These are phyloP conservation scores for Pegoplata infirma DNA, from an alignment of 2,888 invertebrate species.

Conservation along the genomic window DNA sequence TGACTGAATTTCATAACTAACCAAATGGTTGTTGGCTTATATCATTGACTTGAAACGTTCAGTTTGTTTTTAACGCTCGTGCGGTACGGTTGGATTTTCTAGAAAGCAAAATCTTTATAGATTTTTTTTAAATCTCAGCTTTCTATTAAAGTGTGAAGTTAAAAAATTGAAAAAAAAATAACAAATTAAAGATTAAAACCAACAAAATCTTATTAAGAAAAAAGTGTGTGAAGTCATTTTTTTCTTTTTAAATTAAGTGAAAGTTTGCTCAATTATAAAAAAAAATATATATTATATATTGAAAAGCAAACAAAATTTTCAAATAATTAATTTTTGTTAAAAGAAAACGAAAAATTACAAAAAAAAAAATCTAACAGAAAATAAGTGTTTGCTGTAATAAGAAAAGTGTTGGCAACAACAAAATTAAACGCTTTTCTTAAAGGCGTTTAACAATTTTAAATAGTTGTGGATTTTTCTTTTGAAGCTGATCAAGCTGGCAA, in stretches of 20 bases:
- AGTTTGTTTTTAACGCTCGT: constrained; percentile 61
- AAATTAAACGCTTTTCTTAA: constrained; percentile 24
- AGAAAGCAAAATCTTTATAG: constrained; percentile 54
- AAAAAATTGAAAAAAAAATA: constrained; percentile 19
- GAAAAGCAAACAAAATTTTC: constrained; percentile 24
- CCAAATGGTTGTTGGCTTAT: constrained; percentile 52
- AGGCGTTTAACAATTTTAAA: constrained; percentile 15
- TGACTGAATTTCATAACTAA: constrained; percentile 21
- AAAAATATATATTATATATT: too few relatives aligned
- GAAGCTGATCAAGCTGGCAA: constrained; percentile 57
- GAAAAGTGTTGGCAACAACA: constrained; percentile 20
- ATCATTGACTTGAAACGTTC: constrained; percentile 34
- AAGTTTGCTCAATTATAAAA: constrained; percentile 52
- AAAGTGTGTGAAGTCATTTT: constrained; percentile 53
- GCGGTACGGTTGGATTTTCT: constrained; percentile 64
- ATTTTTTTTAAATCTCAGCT: constrained; percentile 44
- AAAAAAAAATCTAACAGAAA: constrained; percentile 13
- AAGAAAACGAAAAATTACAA: too few relatives aligned
- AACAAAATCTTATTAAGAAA: constrained; percentile 29
- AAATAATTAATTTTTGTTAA: constrained; percentile 40
- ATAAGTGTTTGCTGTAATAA: constrained; percentile 40
- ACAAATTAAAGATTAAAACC: constrained; percentile 37
- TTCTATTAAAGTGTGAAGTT: constrained; percentile 56
- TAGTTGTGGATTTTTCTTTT: constrained; percentile 51
- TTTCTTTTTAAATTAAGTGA: constrained; percentile 47